Evolutionary conservation across 2,888 invertebrate species (phyloP), one percentile per base, ranked within the genome.

Genomic region (Ditula angustiorana): DNA sequence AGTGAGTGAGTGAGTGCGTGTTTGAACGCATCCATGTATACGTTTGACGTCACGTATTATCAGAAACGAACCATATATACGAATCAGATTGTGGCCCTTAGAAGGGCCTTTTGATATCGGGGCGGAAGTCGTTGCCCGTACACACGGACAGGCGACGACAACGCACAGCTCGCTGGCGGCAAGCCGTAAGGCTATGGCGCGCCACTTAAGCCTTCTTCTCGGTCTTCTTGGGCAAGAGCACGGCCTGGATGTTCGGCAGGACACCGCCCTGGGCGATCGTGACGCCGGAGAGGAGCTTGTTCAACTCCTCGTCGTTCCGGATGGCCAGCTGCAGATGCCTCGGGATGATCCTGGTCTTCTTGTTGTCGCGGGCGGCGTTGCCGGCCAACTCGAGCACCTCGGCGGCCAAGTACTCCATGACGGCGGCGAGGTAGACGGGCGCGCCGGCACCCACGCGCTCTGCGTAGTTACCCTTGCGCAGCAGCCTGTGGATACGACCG

Each of bases 211-310:
- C 71, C 70, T 78, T 74, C 72, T 74, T 77, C 71, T 76, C 75
- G 55, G 95, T 94, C 79, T 95, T 96, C 90, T 96, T 96, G 23
- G 96, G 96, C 71, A 96, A 80, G 1, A 96, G 90, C 23, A 96
- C 95, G 2, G 96, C 95, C 78, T 96, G 96, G 74, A 96, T 96
- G 84, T 96, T 96, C 0, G 96, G 96, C 80, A 97, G 83, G 96
- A 72, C 96, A 96, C 86, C 97, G n/a, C 56, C 56, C 41, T 56
- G 96, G 46, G 96, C 95, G 75, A 97, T 96, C 46, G 96, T 96
- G 10, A 96, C 96, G 24, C 95, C 96, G 0, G 94, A 94, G 19
- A 96, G 82, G 2, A 96, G 86, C 80, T 95, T 95, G 84, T 95
- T 96, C 78, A 97, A 88, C 80, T 96, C 96, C 77, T 96, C 96